Evolutionary conservation across 23 tunicate genomes (phyloP).

Genomic region (Ciona savignyi): DNA sequence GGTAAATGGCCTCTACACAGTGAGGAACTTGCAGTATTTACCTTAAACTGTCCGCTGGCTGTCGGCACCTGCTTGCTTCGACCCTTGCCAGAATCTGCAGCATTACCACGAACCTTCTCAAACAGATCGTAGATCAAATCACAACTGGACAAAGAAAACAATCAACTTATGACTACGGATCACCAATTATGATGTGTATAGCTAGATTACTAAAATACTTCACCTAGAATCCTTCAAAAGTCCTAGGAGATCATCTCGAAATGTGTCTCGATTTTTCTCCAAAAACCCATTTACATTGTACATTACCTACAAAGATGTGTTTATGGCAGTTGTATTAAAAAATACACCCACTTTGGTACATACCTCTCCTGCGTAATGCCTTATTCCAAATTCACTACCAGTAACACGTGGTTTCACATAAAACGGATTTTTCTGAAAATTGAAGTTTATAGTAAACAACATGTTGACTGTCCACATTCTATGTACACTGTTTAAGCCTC

Average conservation of each 20-base stretch:
- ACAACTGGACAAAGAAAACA: no score
- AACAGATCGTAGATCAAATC: conserved; percentile 87
- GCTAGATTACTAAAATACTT: no score
- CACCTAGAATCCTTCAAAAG: conserved; percentile 83
- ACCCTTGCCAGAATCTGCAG: conserved; percentile 69
- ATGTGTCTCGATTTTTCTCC: conserved; percentile 95
- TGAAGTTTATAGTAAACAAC: no score
- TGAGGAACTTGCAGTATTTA: not conserved
- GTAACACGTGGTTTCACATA: conserved; percentile 86
- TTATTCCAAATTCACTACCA: conserved; percentile 69
- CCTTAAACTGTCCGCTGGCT: conserved; percentile 88
- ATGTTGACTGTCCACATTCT: no score
- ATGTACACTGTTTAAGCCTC: no score
- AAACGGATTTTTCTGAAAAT: conserved; percentile 59
- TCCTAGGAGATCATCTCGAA: conserved; percentile 78
- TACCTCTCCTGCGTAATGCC: conserved; percentile 93
- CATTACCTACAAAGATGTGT: conserved; percentile 29
- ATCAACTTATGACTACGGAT: no score
- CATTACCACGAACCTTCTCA: conserved; percentile 77
- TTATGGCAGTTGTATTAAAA: not conserved
- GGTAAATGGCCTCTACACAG: not conserved
- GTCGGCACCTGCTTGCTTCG: conserved; percentile 83
- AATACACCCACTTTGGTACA: not conserved
- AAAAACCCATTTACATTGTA: conserved; percentile 68
- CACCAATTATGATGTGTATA: no score